A percentile compares a stretch with the other conserved stretches of the same genome.
Conservation (phyloP, 2,888 invertebrate species). For the Mesorhabditis spiculigera region DNA sequence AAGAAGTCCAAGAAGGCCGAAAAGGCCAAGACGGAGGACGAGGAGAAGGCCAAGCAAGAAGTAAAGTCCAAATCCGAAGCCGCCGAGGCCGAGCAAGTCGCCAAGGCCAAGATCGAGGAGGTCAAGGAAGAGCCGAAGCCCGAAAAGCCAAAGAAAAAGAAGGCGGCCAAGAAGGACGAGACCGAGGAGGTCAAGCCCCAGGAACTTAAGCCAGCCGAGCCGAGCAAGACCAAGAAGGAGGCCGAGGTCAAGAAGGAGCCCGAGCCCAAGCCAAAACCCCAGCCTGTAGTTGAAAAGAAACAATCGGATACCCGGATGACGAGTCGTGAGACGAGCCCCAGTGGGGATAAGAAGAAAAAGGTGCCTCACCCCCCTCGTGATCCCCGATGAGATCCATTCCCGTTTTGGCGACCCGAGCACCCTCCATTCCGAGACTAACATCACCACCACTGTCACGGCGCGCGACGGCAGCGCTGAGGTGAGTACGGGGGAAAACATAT, state of each 20-base stretch:
- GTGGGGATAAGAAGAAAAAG: slow-evolving; percentile 14
- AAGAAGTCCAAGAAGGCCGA: slow-evolving; percentile 8
- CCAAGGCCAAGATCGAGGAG: no score
- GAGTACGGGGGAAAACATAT: no score
- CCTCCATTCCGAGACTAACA: slow-evolving; percentile 39
- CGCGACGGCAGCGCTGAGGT: slow-evolving; percentile 40
- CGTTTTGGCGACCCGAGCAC: slow-evolving; percentile 44
- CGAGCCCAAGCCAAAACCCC: slow-evolving; percentile 11
- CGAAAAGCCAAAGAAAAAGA: no score
- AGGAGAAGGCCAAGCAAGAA: slow-evolving; percentile 9
- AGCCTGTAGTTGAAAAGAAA: slow-evolving; percentile 21
- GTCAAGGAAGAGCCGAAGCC: no score
- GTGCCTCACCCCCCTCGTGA: slow-evolving; percentile 50
- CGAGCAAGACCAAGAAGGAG: no score
- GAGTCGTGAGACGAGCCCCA: neutral
- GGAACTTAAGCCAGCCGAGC: no score
- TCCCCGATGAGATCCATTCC: slow-evolving; percentile 56
- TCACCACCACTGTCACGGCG: slow-evolving; percentile 38
- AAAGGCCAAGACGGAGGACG: slow-evolving; percentile 6
- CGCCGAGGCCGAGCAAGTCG: slow-evolving; percentile 13
- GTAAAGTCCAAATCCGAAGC: slow-evolving; percentile 12
- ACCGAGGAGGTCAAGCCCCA: no score
- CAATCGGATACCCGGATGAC: slow-evolving; percentile 10
- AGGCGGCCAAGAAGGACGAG: no score
- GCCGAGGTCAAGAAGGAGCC: slow-evolving; percentile 14